Evolutionary conservation across 2,888 invertebrate species (phyloP).

Genomic region (Euzetes globulus): DNA sequence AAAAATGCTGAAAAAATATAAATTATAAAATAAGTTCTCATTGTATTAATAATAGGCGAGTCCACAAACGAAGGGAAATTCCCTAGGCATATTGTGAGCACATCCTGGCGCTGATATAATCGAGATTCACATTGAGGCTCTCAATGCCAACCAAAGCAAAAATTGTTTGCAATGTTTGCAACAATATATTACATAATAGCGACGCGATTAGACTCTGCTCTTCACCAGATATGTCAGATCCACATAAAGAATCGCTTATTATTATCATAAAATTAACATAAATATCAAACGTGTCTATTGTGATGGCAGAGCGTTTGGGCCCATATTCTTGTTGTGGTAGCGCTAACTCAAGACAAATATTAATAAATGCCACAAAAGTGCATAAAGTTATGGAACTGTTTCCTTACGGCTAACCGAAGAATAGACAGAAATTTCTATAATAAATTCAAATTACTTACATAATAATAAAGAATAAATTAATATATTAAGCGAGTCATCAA

Average conservation of each 20-base stretch:
- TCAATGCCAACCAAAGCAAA: constrained; percentile 3
- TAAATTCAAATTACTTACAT: constrained; percentile 5
- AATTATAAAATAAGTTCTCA: neutral
- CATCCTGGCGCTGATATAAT: constrained; percentile 6
- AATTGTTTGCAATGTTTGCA: neutral
- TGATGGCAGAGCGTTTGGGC: neutral
- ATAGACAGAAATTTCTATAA: neutral
- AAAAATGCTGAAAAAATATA: neutral
- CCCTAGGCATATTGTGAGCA: neutral
- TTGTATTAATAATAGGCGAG: neutral
- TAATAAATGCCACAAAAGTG: neutral
- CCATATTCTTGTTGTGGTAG: neutral
- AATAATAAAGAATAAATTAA: constrained; percentile 14
- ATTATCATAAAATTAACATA: constrained; percentile 26
- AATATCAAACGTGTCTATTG: neutral
- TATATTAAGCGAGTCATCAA: constrained; percentile 11
- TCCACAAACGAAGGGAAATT: neutral
- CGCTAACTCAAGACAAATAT: neutral
- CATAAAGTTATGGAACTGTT: neutral
- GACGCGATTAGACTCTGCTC: neutral
- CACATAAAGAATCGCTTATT: constrained; percentile 15
- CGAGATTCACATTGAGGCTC: neutral
- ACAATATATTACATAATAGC: neutral
- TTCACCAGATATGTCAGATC: constrained; percentile 15
- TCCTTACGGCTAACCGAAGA: neutral